A percentile compares a stretch with the other conserved stretches of the same genome.
Evolutionary conservation across 2,888 invertebrate species (phyloP).

Genomic region (Pammene fasciana): DNA sequence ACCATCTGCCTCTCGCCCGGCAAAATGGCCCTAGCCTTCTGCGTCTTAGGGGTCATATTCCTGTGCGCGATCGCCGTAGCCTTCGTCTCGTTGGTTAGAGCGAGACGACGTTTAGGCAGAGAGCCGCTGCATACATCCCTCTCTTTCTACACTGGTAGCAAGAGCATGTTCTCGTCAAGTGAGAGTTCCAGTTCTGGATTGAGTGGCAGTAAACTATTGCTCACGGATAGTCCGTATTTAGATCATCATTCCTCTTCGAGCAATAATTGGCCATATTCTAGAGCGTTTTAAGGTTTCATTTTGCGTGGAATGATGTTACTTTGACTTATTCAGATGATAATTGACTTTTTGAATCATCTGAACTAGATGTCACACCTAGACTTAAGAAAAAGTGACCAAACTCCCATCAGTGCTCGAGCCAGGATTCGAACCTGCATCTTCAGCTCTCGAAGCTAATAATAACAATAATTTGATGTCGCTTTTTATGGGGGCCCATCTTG

Average conservation of each 20-base stretch:
- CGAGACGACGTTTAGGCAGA: conserved; percentile 79
- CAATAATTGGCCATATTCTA: conserved; percentile 80
- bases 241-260: conserved; percentile 82
- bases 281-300: conserved; percentile 58
- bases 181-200: conserved; percentile 84
- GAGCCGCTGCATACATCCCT: conserved; percentile 80
- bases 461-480: too few species aligned
- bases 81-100: conserved; percentile 85
- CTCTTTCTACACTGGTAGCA: conserved; percentile 83
- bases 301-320: background rate
- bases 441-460: too few species aligned
- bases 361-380: too few species aligned
- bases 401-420: too few species aligned
- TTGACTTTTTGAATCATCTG: too few species aligned
- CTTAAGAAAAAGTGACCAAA: too few species aligned
- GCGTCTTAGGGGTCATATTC: conserved; percentile 88
- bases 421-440: too few species aligned
- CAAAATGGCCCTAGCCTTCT: conserved; percentile 89
- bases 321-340: background rate
- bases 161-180: conserved; percentile 85
- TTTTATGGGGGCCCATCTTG: too few species aligned
- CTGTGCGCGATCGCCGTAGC: conserved; percentile 88
- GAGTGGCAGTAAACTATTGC: conserved; percentile 83
- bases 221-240: conserved; percentile 85
- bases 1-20: conserved; percentile 89